These are phyloP conservation scores for Magallana angulata DNA, from an alignment of 1,140 invertebrate species.

Conservation along the genomic window DNA sequence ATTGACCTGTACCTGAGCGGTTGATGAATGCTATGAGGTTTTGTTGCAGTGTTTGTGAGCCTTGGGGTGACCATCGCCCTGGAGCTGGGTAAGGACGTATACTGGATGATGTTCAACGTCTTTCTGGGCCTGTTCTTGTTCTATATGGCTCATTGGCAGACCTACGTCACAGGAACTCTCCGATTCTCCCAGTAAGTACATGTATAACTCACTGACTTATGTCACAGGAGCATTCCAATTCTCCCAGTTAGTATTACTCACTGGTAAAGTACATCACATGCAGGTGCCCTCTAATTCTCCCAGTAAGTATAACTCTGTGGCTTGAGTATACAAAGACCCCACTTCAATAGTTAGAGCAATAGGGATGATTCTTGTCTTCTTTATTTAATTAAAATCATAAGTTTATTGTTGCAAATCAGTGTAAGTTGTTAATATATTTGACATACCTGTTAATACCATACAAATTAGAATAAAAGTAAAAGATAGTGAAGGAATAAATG, in stretches of 20 bases:
- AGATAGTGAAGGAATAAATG: too few species aligned
- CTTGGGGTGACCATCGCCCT: conserved; percentile 95
- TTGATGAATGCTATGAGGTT: too few species aligned
- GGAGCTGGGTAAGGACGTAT: conserved; percentile 92
- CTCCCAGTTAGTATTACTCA: neutral
- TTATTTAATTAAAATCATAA: too few species aligned
- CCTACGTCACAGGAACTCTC: conserved; percentile 95
- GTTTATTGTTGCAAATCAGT: too few species aligned
- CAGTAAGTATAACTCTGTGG: neutral
- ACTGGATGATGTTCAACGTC: conserved; percentile 96
- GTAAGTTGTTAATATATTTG: too few species aligned
- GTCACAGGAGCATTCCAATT: neutral
- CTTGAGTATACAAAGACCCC: too few species aligned
- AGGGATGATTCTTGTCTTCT: too few species aligned
- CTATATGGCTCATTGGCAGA: conserved; percentile 99
- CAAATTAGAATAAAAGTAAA: too few species aligned
- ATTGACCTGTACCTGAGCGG: too few species aligned
- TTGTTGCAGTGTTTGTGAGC: conserved; percentile 92
- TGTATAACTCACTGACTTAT: conserved; percentile 51
- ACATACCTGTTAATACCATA: too few species aligned
- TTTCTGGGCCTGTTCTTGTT: conserved; percentile 96
- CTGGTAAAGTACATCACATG: neutral
- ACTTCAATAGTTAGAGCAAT: too few species aligned
- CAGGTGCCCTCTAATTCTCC: neutral
- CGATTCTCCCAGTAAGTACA: conserved; percentile 89